Evolutionary conservation across 2,797 vertebrate genomes (phyloP).

Genomic region (Hippopotamyrus pictus): DNA sequence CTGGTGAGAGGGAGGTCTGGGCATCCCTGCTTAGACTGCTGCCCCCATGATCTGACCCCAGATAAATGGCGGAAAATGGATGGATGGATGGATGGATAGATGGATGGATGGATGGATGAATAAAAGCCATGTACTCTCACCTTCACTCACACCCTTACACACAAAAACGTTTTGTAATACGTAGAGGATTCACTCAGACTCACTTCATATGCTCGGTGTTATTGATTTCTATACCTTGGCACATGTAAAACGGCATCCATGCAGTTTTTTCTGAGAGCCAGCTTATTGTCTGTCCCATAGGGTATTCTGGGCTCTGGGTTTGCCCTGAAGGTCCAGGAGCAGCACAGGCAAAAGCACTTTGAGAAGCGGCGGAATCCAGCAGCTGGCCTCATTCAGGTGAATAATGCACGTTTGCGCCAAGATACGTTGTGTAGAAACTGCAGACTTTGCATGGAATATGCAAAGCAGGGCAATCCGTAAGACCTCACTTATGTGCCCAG

Average conservation of each 20-base stretch:
- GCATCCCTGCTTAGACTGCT: neutral
- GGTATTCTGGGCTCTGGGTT: slow-evolving; percentile 95
- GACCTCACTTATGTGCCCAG: neutral
- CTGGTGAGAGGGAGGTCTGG: neutral
- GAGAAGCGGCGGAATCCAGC: slow-evolving; percentile 94
- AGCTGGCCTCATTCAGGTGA: slow-evolving; percentile 89
- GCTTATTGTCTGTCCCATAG: slow-evolving; percentile 49
- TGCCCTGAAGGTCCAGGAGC: slow-evolving; percentile 95
- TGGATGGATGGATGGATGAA: neutral
- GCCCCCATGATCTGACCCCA: neutral
- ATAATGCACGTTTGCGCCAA: neutral
- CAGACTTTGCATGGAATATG: neutral
- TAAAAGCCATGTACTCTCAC: neutral
- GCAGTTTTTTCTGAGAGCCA: neutral
- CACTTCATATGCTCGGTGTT: neutral
- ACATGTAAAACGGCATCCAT: neutral
- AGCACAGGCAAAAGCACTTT: slow-evolving; percentile 96
- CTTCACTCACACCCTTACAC: neutral
- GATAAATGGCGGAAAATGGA: neutral
- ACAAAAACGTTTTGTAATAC: neutral
- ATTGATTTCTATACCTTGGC: neutral
- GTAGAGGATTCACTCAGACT: neutral
- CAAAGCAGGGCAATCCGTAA: neutral
- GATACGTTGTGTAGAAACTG: neutral
- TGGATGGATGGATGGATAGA: too few species aligned